Evolutionary conservation across 2,888 invertebrate species (phyloP).

Genomic region (Alcis repandata): DNA sequence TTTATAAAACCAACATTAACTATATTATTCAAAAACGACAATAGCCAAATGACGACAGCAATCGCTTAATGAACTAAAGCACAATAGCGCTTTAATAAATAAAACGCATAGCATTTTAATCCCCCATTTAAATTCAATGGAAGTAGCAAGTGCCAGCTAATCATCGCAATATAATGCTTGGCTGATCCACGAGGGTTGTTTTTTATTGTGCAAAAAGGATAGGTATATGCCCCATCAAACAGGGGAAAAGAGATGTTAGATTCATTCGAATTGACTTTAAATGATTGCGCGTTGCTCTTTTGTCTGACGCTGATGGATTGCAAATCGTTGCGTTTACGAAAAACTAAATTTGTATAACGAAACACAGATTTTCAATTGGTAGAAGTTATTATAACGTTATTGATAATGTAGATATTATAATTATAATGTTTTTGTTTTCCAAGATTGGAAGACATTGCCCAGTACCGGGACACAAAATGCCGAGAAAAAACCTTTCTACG

Average conservation of each 20-base stretch:
- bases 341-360: constrained; percentile 33
- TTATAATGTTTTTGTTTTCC: too few relatives aligned
- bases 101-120: constrained; percentile 80
- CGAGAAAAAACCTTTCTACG: too few relatives aligned
- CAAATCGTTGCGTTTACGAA: constrained; percentile 73
- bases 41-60: constrained; percentile 67
- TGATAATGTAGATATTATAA: too few relatives aligned
- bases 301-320: constrained; percentile 81
- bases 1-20: constrained; percentile 47
- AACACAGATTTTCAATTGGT: too few relatives aligned
- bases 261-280: constrained; percentile 85
- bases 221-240: constrained; percentile 45
- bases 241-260: constrained; percentile 61
- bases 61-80: constrained; percentile 78
- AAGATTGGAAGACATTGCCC: too few relatives aligned
- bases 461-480: too few relatives aligned
- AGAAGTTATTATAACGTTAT: too few relatives aligned
- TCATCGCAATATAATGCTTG: constrained; percentile 86
- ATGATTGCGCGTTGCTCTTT: constrained; percentile 79
- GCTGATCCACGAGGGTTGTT: constrained; percentile 72
- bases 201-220: constrained; percentile 69
- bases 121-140: constrained; percentile 86
- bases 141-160: constrained; percentile 82
- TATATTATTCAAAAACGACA: constrained; percentile 54
- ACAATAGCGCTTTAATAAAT: constrained; percentile 83